These are phyloP conservation scores for Allacma fusca DNA, from an alignment of 2,888 invertebrate genomes.

Conservation along the genomic window DNA sequence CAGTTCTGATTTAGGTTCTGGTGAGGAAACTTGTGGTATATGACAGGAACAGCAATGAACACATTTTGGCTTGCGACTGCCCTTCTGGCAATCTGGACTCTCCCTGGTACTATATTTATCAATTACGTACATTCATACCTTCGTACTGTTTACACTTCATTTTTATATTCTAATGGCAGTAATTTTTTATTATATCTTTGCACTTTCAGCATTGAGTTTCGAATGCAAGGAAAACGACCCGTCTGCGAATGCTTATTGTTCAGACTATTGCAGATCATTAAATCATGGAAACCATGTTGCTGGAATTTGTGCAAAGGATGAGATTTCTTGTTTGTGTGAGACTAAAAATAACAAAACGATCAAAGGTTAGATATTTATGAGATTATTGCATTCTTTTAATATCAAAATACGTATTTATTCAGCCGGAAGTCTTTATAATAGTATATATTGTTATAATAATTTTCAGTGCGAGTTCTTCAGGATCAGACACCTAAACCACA, in stretches of 20 bases:
- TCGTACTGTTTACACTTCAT: too few species aligned
- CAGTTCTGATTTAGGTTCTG: not conserved
- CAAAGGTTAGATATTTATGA: conserved; percentile 45
- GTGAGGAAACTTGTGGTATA: not conserved
- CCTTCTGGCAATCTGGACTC: not conserved
- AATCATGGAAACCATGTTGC: conserved; percentile 44
- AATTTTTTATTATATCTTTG: not conserved
- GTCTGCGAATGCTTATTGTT: conserved; percentile 41
- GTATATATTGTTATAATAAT: not conserved
- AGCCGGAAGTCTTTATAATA: not conserved
- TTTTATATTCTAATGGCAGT: too few species aligned
- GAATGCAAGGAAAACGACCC: conserved; percentile 31
- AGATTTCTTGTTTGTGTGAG: conserved; percentile 53
- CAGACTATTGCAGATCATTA: conserved; percentile 47
- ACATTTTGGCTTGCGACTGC: not conserved
- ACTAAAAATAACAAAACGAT: conserved; percentile 45
- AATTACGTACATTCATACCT: too few species aligned
- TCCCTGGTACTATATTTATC: too few species aligned
- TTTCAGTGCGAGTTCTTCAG: conserved; percentile 53
- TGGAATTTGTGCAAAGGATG: conserved; percentile 51
- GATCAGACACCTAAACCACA: conserved; percentile 52
- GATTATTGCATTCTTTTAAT: conserved; percentile 8
- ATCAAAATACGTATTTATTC: conserved; percentile 10
- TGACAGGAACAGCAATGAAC: not conserved
- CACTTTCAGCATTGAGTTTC: conserved; percentile 13